Evolutionary conservation across 2,888 invertebrate species (phyloP).

Genomic region (Athetis lepigone): DNA sequence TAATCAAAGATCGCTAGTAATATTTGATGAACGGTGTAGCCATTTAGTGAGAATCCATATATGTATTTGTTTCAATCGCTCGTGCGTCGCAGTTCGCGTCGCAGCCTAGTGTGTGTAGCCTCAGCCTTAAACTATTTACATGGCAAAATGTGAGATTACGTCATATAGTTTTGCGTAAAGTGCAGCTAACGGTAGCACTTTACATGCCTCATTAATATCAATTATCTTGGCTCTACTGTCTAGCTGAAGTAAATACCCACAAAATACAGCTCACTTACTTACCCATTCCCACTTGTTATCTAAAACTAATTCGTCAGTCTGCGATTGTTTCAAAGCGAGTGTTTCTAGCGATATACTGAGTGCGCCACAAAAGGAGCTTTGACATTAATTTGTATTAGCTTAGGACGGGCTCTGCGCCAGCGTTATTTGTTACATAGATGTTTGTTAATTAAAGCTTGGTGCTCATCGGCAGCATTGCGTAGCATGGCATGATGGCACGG

Average conservation of each 20-base stretch:
- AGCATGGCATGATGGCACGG: neutral
- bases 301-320: slow-evolving; percentile 37
- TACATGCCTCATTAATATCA: neutral
- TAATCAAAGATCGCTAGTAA: too few relatives aligned
- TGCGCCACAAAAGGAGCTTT: slow-evolving; percentile 54
- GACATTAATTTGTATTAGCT: slow-evolving; percentile 54
- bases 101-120: too few relatives aligned
- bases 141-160: too few relatives aligned
- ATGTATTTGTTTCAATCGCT: too few relatives aligned
- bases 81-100: too few relatives aligned
- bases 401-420: slow-evolving; percentile 49
- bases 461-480: neutral
- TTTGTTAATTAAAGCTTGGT: slow-evolving; percentile 22
- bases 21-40: too few relatives aligned
- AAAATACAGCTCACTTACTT: slow-evolving; percentile 9
- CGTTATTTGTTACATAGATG: slow-evolving; percentile 40
- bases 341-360: slow-evolving; percentile 51
- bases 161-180: neutral
- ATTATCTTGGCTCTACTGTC: neutral
- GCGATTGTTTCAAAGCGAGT: slow-evolving; percentile 58
- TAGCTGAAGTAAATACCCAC: slow-evolving; percentile 8
- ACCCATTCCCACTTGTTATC: slow-evolving; percentile 20
- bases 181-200: neutral
- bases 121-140: too few relatives aligned
- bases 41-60: too few relatives aligned